Conservation (phyloP, 2,797 vertebrate genomes). For the Artibeus jamaicensis region DNA sequence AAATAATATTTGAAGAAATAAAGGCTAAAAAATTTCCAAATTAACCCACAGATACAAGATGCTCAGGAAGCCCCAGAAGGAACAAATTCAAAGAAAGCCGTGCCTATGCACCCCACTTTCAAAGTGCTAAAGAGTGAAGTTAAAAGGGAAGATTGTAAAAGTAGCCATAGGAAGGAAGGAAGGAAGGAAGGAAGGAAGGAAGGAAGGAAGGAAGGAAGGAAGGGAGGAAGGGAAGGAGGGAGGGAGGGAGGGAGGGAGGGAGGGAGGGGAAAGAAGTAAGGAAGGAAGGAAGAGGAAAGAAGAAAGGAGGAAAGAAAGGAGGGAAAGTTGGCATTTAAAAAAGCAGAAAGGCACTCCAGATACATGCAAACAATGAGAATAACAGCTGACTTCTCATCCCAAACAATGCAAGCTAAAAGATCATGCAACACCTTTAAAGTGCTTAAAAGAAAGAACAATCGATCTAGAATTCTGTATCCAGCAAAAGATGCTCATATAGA, state of each 20-base stretch:
- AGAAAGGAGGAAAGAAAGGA: neutral
- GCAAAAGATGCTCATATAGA: neutral
- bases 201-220: neutral
- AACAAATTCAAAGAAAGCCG: neutral
- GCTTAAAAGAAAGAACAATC: neutral
- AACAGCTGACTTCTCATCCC: slow-evolving; percentile 1
- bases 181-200: neutral
- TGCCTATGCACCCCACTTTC: neutral
- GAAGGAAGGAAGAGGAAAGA: neutral
- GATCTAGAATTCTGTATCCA: neutral
- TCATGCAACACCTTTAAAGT: neutral
- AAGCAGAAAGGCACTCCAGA: neutral
- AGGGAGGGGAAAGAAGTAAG: too few species aligned
- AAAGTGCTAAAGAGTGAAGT: neutral
- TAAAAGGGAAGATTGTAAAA: neutral
- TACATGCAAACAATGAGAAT: neutral
- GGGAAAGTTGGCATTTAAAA: neutral
- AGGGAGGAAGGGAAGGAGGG: neutral
- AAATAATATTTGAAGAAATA: slow-evolving; percentile 1
- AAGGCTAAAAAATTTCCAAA: neutral
- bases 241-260: too few species aligned
- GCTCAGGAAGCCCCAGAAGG: neutral
- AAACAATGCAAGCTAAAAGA: neutral
- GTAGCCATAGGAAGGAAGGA: neutral
- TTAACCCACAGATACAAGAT: neutral